These are phyloP conservation scores for Steatornis caripensis DNA, from an alignment of 2,113 vertebrate species.

Conservation along the genomic window DNA sequence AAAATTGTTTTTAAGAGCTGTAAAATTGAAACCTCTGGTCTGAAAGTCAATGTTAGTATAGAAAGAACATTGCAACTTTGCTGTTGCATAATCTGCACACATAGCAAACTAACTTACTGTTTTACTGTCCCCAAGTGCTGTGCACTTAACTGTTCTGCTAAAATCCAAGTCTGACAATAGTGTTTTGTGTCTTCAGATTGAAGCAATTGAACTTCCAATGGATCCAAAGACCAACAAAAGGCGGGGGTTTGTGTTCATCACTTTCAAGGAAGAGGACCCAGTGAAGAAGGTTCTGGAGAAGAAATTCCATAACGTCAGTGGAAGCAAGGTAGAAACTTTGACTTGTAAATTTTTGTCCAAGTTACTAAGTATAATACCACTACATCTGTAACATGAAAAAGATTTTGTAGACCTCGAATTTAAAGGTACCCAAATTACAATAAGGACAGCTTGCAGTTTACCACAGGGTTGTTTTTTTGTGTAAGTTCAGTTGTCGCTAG, in stretches of 20 bases:
- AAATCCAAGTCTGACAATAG: not conserved
- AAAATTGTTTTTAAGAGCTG: not conserved
- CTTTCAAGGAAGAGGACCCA: conserved; percentile 92
- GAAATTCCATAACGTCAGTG: conserved; percentile 94
- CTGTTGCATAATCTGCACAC: not conserved
- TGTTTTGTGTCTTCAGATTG: conserved; percentile 78
- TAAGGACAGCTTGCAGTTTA: not conserved
- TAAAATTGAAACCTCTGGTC: not conserved
- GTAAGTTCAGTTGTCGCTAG: not conserved
- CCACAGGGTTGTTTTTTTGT: accelerated
- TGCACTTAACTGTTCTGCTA: not conserved
- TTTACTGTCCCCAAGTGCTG: not conserved
- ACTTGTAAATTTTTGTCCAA: not conserved
- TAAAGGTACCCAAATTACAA: not conserved
- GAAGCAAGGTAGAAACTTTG: conserved; percentile 87
- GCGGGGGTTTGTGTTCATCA: conserved; percentile 97
- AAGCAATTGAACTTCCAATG: conserved; percentile 96
- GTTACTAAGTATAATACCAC: not conserved
- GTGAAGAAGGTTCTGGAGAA: conserved; percentile 96
- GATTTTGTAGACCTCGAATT: not conserved
- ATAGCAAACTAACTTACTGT: not conserved
- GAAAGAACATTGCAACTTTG: not conserved
- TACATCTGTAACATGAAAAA: not conserved
- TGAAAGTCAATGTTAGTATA: not conserved
- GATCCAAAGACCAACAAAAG: conserved; percentile 98